Conservation (phyloP, 1,140 invertebrate species). For the Marisa cornuarietis region DNA sequence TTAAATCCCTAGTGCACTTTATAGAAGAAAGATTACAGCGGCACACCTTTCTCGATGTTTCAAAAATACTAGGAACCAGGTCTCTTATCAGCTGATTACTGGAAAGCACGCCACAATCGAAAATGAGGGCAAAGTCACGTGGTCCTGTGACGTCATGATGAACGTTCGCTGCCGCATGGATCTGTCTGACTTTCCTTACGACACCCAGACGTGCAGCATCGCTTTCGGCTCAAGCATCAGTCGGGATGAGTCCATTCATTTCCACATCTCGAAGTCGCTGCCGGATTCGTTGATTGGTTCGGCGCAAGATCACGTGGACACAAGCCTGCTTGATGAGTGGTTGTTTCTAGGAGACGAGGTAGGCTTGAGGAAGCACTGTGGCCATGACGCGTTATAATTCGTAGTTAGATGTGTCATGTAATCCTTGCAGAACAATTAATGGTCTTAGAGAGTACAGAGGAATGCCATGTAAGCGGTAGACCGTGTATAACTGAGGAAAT, state of each 20-base stretch:
- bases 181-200: constrained; percentile 28
- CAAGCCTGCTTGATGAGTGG: constrained; percentile 8
- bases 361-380: too few relatives aligned
- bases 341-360: constrained; percentile 10
- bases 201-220: constrained; percentile 21
- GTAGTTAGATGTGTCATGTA: too few relatives aligned
- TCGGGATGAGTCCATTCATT: constrained; percentile 16
- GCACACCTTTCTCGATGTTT: neutral
- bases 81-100: neutral
- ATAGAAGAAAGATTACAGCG: neutral
- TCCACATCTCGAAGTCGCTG: constrained; percentile 20
- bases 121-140: constrained; percentile 15
- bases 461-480: too few relatives aligned
- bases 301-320: constrained; percentile 20
- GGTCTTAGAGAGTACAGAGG: too few relatives aligned
- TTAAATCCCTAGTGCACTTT: too few relatives aligned
- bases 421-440: too few relatives aligned
- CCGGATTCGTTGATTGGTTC: constrained; percentile 8
- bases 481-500: too few relatives aligned
- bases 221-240: neutral
- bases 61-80: constrained; percentile 1
- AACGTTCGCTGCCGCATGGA: constrained; percentile 18
- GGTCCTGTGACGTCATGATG: constrained; percentile 20
- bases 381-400: too few relatives aligned
- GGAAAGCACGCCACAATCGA: constrained; percentile 16